These are phyloP conservation scores for Antrozous pallidus DNA, from an alignment of 2,797 vertebrate species.

Conservation along the genomic window DNA sequence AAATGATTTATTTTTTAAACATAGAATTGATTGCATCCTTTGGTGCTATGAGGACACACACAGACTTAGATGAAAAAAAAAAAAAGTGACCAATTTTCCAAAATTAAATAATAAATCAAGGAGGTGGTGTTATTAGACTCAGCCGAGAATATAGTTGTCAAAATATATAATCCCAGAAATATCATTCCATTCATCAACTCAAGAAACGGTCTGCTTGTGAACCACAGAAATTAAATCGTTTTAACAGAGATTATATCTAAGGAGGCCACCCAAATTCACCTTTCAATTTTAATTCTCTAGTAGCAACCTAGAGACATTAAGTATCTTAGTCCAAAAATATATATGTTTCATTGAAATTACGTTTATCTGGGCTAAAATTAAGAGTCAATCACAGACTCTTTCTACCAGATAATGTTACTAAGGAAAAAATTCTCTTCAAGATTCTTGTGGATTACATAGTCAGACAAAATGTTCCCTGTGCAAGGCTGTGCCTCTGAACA, in stretches of 20 bases:
- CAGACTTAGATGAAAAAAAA: neutral
- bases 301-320: neutral
- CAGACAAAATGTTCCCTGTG: conserved; percentile 32
- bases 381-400: neutral
- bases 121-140: neutral
- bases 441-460: conserved; percentile 30
- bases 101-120: conserved; percentile 8
- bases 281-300: conserved; percentile 33
- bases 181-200: neutral
- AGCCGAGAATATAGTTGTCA: neutral
- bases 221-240: conserved; percentile 32
- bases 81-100: neutral
- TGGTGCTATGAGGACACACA: neutral
- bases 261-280: conserved; percentile 24
- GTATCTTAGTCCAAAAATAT: neutral
- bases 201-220: conserved; percentile 45
- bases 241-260: conserved; percentile 11
- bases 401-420: conserved; percentile 47
- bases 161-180: neutral
- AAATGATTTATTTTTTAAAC: neutral
- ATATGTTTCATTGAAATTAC: neutral
- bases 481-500: conserved; percentile 48
- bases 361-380: conserved; percentile 3
- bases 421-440: conserved; percentile 35
- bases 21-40: neutral